Percentiles rank a stretch among this genome's conserved stretches.
phyloP scores from a whole-genome alignment of 1,140 invertebrate species.

The Drosophila parabipectinata region DNA sequence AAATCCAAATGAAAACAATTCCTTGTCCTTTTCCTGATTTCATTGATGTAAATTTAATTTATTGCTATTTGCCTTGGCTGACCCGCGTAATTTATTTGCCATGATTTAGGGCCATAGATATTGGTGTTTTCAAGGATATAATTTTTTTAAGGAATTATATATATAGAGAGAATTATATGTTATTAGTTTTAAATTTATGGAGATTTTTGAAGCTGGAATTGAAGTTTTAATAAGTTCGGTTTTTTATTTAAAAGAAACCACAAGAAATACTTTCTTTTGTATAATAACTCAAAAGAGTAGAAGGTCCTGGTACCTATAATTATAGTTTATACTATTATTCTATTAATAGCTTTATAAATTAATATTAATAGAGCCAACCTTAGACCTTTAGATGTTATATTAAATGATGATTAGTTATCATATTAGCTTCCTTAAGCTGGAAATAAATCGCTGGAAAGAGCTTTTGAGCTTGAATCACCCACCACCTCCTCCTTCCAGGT shows the following conservation, averaged over 20 bases:
- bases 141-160: neutral
- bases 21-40: constrained; percentile 62
- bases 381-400: too few species aligned
- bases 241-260: too few species aligned
- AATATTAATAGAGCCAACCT: too few species aligned
- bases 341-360: too few species aligned
- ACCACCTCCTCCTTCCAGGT: neutral
- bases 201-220: too few species aligned
- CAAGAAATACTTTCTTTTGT: too few species aligned
- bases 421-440: neutral
- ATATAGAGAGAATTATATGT: too few species aligned
- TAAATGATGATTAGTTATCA: neutral
- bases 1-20: constrained; percentile 61
- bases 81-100: constrained; percentile 70
- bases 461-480: neutral
- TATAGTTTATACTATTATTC: too few species aligned
- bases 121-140: constrained; percentile 9
- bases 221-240: too few species aligned
- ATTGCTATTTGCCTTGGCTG: constrained; percentile 65
- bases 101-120: constrained; percentile 6
- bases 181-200: too few species aligned
- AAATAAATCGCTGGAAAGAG: neutral
- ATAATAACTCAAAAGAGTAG: too few species aligned
- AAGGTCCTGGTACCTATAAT: too few species aligned
- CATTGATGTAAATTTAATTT: constrained; percentile 79